Conservation (phyloP, 2,797 vertebrate species). For the Petrocephalus sullivani region DNA sequence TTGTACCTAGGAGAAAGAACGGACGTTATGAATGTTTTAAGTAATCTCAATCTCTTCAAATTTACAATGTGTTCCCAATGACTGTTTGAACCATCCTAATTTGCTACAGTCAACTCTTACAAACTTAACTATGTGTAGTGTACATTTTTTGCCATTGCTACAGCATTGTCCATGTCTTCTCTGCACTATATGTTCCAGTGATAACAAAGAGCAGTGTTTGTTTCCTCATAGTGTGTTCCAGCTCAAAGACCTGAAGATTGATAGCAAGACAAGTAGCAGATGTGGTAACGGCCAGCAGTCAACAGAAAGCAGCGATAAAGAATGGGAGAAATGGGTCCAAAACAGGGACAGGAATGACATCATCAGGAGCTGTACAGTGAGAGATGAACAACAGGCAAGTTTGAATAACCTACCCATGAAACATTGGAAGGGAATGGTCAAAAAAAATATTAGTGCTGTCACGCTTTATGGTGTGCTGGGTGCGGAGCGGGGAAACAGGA, state of each 20-base stretch:
- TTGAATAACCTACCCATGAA: background rate
- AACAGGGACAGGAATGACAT: background rate
- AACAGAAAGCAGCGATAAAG: background rate
- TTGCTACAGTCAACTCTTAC: too few relatives aligned
- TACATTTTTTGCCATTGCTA: background rate
- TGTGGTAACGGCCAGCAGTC: background rate
- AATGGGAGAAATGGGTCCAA: background rate
- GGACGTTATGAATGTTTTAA: background rate
- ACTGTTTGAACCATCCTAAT: too few relatives aligned
- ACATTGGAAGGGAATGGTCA: background rate
- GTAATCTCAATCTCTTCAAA: background rate
- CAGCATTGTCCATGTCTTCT: background rate
- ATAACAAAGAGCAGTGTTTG: background rate
- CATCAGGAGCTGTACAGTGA: background rate
- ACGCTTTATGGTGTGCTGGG: too few relatives aligned
- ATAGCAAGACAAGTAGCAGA: background rate
- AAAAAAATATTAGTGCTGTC: background rate
- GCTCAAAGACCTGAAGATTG: background rate
- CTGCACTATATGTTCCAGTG: background rate
- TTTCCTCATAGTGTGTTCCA: background rate
- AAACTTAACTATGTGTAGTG: background rate
- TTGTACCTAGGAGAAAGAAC: too few relatives aligned
- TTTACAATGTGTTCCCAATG: background rate
- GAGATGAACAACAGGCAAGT: background rate
- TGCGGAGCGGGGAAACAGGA: too few relatives aligned